Conservation (phyloP, 1,140 invertebrate species). For the Lethocerus indicus region DNA sequence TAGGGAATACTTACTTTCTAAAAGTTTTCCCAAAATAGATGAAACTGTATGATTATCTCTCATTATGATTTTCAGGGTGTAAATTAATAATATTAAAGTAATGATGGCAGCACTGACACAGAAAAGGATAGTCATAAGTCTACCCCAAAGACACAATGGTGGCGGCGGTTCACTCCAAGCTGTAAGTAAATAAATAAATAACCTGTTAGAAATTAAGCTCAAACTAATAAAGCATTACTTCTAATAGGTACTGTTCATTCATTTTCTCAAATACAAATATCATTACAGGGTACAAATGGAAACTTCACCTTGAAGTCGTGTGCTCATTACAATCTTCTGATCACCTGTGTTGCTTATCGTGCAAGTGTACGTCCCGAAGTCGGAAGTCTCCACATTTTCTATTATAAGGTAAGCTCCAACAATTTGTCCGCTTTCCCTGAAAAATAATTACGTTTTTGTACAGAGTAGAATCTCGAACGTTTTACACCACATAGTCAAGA, state of each 20-base stretch:
- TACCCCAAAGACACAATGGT: not conserved
- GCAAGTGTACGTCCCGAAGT: constrained; percentile 51
- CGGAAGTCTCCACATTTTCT: constrained; percentile 33
- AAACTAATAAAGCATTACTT: not conserved
- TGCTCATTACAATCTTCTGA: constrained; percentile 22
- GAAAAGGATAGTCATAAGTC: not conserved
- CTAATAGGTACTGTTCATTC: not conserved
- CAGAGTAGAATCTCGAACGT: not conserved
- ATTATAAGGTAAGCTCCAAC: constrained; percentile 49
- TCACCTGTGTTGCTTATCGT: constrained; percentile 31
- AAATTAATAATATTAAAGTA: too few species aligned
- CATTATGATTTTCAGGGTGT: too few species aligned
- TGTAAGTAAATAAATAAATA: not conserved
- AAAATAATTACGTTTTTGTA: constrained; percentile 20
- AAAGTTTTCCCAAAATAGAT: not conserved
- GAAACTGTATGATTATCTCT: not conserved
- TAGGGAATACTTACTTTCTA: not conserved
- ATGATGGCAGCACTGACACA: too few species aligned
- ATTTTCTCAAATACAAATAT: not conserved
- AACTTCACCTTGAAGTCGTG: constrained; percentile 6
- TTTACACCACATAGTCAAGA: not conserved
- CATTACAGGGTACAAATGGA: not conserved
- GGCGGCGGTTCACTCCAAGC: not conserved
- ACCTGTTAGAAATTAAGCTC: not conserved
- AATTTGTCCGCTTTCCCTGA: constrained; percentile 46